Evolutionary conservation across 2,797 vertebrate genomes (phyloP).

Genomic region (Distichodus sexfasciatus): DNA sequence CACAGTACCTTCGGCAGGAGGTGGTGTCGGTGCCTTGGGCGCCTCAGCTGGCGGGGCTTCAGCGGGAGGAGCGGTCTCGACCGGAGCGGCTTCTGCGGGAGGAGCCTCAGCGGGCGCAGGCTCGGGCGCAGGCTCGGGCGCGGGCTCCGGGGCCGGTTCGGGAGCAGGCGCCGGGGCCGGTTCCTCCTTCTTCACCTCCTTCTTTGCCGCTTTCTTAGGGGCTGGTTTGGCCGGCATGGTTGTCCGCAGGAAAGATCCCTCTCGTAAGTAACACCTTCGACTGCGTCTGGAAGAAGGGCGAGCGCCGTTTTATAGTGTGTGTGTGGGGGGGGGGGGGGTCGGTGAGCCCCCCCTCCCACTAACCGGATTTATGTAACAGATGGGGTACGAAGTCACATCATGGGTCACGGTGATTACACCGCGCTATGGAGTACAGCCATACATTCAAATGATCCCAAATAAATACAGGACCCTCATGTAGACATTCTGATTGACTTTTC

Average conservation of each 20-base stretch:
- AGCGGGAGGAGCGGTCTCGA: conserved; percentile 34
- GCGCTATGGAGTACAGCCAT: no score
- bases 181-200: conserved; percentile 60
- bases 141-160: conserved; percentile 18
- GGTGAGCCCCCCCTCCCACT: conserved; percentile 64
- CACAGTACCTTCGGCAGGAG: conserved; percentile 63
- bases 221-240: conserved; percentile 83
- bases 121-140: conserved; percentile 20
- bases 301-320: conserved; percentile 58
- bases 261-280: conserved; percentile 62
- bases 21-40: conserved; percentile 51
- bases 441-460: no score
- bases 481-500: no score
- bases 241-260: conserved; percentile 57
- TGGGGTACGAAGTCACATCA: conserved; percentile 30
- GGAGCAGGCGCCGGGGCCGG: conserved; percentile 49
- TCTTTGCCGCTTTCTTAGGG: conserved; percentile 73
- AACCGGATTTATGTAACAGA: conserved; percentile 53
- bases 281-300: conserved; percentile 25
- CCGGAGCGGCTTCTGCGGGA: conserved; percentile 27
- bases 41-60: conserved; percentile 52
- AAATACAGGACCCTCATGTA: no score
- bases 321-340: conserved; percentile 10
- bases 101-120: conserved; percentile 37
- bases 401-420: no score